Percentiles rank a stretch among this genome's conserved stretches.
phyloP scores from a whole-genome alignment of 2,888 invertebrate genomes.

The Clistopyga incitator region DNA sequence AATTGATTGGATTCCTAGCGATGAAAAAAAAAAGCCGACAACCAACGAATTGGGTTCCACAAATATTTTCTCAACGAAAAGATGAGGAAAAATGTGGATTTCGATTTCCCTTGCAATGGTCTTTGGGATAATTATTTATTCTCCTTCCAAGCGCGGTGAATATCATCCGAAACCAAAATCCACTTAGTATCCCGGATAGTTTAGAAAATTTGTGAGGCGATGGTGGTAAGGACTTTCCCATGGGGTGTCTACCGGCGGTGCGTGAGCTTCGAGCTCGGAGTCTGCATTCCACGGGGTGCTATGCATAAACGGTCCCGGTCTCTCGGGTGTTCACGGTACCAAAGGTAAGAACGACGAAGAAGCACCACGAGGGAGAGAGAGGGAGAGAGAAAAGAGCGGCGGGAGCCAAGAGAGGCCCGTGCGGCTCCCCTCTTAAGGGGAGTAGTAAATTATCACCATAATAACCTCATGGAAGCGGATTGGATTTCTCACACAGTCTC shows the following conservation, averaged over 20 bases:
- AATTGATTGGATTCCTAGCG: too few species aligned
- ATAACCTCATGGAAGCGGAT: constrained; percentile 81
- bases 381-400: constrained; percentile 41
- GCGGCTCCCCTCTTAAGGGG: constrained; percentile 72
- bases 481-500: constrained; percentile 81
- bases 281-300: constrained; percentile 65
- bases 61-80: too few species aligned
- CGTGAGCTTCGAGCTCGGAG: constrained; percentile 56
- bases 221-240: constrained; percentile 73
- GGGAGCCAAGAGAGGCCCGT: constrained; percentile 51
- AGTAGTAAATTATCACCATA: constrained; percentile 82
- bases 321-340: constrained; percentile 49
- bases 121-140: too few species aligned
- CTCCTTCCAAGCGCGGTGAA: background rate
- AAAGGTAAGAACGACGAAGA: constrained; percentile 56
- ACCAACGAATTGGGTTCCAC: too few species aligned
- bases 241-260: constrained; percentile 65
- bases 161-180: background rate
- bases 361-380: constrained; percentile 62
- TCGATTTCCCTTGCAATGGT: too few species aligned
- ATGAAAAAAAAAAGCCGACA: too few species aligned
- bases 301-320: constrained; percentile 65
- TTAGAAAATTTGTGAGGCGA: constrained; percentile 21
- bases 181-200: constrained; percentile 31
- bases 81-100: too few species aligned